phyloP scores from a whole-genome alignment of 2,113 vertebrate species.

The Chiloscyllium plagiosum region DNA sequence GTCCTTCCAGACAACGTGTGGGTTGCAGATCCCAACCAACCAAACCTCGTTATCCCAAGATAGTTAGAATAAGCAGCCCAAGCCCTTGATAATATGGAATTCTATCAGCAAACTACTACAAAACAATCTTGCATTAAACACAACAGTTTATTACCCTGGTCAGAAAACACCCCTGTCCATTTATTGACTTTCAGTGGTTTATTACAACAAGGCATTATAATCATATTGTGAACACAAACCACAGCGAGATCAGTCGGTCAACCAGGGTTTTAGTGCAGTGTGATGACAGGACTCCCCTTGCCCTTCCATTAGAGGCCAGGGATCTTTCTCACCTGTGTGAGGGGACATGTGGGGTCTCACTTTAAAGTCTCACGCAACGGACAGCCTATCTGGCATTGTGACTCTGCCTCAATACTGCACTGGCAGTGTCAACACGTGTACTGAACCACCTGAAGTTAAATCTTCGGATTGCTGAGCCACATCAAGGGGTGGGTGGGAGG shows the following conservation, averaged over 20 bases:
- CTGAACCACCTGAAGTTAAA: neutral
- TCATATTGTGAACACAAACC: neutral
- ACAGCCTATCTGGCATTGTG: too few relatives aligned
- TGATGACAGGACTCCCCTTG: neutral
- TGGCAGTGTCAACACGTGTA: neutral
- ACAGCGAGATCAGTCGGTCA: neutral
- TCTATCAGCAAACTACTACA: neutral
- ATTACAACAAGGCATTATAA: too few relatives aligned
- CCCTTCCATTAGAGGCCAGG: neutral
- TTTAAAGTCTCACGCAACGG: neutral
- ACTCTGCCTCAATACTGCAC: neutral
- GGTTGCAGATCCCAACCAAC: neutral
- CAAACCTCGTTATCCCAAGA: neutral
- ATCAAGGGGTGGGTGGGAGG: neutral
- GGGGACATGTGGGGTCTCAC: neutral
- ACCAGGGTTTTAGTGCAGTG: neutral
- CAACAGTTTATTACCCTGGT: neutral
- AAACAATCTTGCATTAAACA: neutral
- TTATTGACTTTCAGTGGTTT: neutral
- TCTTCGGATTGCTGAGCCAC: neutral
- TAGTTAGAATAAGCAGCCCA: neutral
- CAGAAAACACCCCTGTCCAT: neutral
- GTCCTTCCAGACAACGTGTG: neutral
- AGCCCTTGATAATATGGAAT: neutral
- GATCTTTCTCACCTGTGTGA: neutral